Evolutionary conservation across 2,888 invertebrate genomes (phyloP).

Genomic region (Myopa testacea): DNA sequence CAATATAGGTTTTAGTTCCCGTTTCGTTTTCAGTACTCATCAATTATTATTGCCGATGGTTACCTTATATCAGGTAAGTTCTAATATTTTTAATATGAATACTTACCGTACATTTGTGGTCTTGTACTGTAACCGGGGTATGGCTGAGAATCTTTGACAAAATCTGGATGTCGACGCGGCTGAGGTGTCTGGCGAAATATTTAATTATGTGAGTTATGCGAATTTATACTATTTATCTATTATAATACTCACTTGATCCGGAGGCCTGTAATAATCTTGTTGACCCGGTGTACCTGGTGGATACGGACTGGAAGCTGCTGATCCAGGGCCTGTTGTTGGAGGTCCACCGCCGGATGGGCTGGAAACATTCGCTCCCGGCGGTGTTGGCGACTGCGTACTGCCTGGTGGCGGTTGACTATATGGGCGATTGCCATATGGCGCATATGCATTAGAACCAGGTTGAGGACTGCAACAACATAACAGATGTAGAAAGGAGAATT

Average conservation of each 20-base stretch:
- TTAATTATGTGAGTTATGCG: background rate
- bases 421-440: slow-evolving; percentile 65
- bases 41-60: no score
- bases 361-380: slow-evolving; percentile 63
- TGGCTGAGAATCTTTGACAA: slow-evolving; percentile 80
- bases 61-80: no score
- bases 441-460: slow-evolving; percentile 68
- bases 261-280: slow-evolving; percentile 72
- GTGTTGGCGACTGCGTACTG: slow-evolving; percentile 70
- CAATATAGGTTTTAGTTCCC: no score
- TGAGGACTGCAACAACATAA: slow-evolving; percentile 57
- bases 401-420: slow-evolving; percentile 68
- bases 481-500: background rate
- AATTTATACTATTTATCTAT: background rate
- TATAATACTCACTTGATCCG: slow-evolving; percentile 62
- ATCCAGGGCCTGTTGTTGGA: slow-evolving; percentile 67
- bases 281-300: slow-evolving; percentile 69
- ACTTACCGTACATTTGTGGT: slow-evolving; percentile 76
- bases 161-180: slow-evolving; percentile 84
- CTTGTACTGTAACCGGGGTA: slow-evolving; percentile 76
- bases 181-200: slow-evolving; percentile 72
- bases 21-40: no score
- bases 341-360: slow-evolving; percentile 59
- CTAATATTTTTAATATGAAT: background rate
- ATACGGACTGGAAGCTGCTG: slow-evolving; percentile 68